Evolutionary conservation across 2,888 invertebrate species (phyloP).

Genomic region (Herminia tarsipennalis): DNA sequence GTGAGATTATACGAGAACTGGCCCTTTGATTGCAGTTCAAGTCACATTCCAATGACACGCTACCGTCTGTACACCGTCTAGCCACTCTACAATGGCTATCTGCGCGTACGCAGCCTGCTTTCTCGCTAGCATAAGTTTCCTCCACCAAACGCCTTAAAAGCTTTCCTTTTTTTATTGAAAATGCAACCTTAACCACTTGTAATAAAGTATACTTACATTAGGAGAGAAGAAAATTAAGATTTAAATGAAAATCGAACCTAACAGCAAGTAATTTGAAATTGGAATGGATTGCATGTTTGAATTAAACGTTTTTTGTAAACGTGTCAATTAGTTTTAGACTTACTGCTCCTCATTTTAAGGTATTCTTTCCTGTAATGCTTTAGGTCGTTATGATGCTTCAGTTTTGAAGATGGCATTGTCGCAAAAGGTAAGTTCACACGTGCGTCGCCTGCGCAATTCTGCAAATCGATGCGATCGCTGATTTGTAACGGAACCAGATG

Average conservation of each 20-base stretch:
- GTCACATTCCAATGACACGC: conserved; percentile 44
- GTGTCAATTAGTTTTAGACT: conserved; percentile 2
- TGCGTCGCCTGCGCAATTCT: conserved; percentile 62
- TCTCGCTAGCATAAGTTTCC: conserved; percentile 42
- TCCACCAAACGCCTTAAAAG: conserved; percentile 19
- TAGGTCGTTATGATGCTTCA: conserved; percentile 13
- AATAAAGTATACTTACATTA: conserved; percentile 3
- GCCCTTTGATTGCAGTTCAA: conserved; percentile 8
- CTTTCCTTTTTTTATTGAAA: conserved; percentile 9
- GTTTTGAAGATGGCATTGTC: conserved; percentile 25
- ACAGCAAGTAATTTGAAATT: conserved; percentile 25
- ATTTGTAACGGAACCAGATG: conserved; percentile 67
- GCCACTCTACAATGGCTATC: conserved; percentile 61
- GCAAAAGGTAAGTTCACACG: conserved; percentile 64
- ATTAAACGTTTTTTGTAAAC: background rate
- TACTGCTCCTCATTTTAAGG: background rate
- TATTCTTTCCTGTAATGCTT: conserved; percentile 10
- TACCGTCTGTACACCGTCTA: conserved; percentile 74
- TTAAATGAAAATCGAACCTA: conserved; percentile 24
- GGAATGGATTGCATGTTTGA: conserved; percentile 25
- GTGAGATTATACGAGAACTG: no score
- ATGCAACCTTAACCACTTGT: conserved; percentile 20
- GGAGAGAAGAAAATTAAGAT: background rate
- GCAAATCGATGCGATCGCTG: conserved; percentile 57
- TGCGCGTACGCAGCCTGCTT: conserved; percentile 63